Conservation (phyloP, 2,888 invertebrate genomes). For the Tryphoninae sp. region DNA sequence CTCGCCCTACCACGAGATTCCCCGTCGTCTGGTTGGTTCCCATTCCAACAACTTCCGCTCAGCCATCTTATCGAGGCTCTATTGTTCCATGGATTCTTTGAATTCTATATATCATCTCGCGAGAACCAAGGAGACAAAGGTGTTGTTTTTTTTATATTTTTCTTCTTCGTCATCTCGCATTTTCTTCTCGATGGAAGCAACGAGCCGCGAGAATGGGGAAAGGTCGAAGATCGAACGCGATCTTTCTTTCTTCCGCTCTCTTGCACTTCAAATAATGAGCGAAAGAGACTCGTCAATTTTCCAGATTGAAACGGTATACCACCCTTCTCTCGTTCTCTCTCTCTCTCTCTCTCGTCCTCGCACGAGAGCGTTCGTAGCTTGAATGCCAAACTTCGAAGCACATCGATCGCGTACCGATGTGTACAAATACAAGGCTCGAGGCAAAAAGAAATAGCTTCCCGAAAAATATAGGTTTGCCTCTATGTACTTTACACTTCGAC, state of each 20-base stretch:
- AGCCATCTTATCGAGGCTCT: constrained; percentile 69
- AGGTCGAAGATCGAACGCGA: constrained; percentile 25
- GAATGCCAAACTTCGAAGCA: not conserved
- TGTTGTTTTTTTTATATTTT: constrained; percentile 21
- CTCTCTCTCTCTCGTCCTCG: not conserved
- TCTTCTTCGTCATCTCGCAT: constrained; percentile 7
- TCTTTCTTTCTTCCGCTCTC: constrained; percentile 17
- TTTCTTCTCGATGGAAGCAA: constrained; percentile 22
- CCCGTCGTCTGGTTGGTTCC: constrained; percentile 27
- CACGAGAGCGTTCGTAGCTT: not conserved
- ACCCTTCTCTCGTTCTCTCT: not conserved
- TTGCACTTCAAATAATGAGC: constrained; percentile 41
- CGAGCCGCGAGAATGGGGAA: constrained; percentile 15
- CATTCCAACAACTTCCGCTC: constrained; percentile 60
- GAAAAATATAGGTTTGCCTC: constrained; percentile 16
- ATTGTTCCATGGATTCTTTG: constrained; percentile 71
- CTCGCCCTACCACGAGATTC: constrained; percentile 20
- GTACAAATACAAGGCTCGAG: constrained; percentile 5
- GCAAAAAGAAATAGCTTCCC: constrained; percentile 19
- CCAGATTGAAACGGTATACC: constrained; percentile 37
- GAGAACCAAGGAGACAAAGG: constrained; percentile 19
- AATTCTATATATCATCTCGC: constrained; percentile 36
- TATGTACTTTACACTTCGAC: constrained; percentile 39
- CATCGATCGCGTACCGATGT: not conserved
- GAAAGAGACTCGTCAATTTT: constrained; percentile 46